These are phyloP conservation scores for Xestia c-nigrum DNA, from an alignment of 2,888 invertebrate species.

Conservation along the genomic window DNA sequence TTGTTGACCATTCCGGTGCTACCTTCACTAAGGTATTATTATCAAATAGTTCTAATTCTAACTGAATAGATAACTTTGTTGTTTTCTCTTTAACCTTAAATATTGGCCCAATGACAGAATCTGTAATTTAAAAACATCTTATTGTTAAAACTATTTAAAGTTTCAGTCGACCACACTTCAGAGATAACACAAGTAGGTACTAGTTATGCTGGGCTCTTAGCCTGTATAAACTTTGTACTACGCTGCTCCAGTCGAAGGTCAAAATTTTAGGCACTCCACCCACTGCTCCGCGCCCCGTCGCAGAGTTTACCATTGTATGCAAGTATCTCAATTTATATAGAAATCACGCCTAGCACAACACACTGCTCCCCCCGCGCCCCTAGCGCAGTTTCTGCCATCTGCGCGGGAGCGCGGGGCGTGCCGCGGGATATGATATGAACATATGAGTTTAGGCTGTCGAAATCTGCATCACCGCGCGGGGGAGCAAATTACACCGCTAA, in stretches of 20 bases:
- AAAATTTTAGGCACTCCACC: not conserved
- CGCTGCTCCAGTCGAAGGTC: not conserved
- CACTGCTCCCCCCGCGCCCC: no score
- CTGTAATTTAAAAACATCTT: not conserved
- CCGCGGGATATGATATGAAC: no score
- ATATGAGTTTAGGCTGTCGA: no score
- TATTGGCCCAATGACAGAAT: not conserved
- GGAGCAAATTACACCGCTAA: no score
- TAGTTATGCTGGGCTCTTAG: not conserved
- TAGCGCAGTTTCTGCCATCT: no score
- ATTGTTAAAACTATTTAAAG: not conserved
- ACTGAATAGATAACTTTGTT: not conserved
- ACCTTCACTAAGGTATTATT: conserved; percentile 12
- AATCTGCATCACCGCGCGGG: no score
- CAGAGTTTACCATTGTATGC: no score
- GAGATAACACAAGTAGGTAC: no score
- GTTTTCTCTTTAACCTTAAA: accelerated
- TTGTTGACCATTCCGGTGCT: accelerated
- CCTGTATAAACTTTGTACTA: not conserved
- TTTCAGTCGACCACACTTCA: not conserved
- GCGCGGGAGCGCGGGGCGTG: no score
- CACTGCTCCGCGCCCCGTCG: no score
- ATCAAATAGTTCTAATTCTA: conserved; percentile 28
- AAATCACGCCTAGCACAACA: no score
- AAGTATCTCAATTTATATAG: no score